Base-by-base conservation (phyloP, 2,888 invertebrate species). In the Mayetiola destructor region DNA sequence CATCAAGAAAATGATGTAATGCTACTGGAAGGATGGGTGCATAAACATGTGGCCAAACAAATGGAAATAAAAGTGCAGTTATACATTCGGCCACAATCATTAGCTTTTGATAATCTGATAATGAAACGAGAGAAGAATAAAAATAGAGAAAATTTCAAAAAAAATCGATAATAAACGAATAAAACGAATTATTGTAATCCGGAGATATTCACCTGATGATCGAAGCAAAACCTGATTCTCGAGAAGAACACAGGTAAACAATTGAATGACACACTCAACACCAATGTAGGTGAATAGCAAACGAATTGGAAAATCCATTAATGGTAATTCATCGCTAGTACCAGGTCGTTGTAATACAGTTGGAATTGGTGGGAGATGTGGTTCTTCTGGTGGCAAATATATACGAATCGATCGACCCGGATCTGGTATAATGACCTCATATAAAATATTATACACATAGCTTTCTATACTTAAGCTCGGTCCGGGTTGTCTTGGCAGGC, bases 11-110 rank as follows among this genome's bases (percentile, higher is more conserved):
- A 69, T 96, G 94, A 70, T 91, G 87, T 60, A 95, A 76, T 18
- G 91, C 87, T 55, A 94, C 89, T 1, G 99, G 99, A 64, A 99
- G 76, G 67, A 99, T 95, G 29, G 99, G 99, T 59, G 97, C 99
- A 73, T 99, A 99, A 3, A 99, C 96, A 72, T 99, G 96, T 56
- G 95, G 94, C 99, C 99, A 99, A 27, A 84, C 78, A 70, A 97
- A 99, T 1, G 99, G 99, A 66, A 96, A 88, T 37, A 96, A 75
- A 23, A 99, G 76, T 0, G 89, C 80, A 3, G 87, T 88, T 63
- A 96, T 81, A 65, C 93, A 88, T 74, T 99, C 99, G 5, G 96
- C 90, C 16, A 99, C 93, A 61, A 95, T 77, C 94, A 97, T 97
- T 64, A 99, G 75, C 68, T 88, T 86, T 74, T 94, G 90, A 73